phyloP scores from a whole-genome alignment of 1,140 invertebrate species.

The Sminthurinus signatus region DNA sequence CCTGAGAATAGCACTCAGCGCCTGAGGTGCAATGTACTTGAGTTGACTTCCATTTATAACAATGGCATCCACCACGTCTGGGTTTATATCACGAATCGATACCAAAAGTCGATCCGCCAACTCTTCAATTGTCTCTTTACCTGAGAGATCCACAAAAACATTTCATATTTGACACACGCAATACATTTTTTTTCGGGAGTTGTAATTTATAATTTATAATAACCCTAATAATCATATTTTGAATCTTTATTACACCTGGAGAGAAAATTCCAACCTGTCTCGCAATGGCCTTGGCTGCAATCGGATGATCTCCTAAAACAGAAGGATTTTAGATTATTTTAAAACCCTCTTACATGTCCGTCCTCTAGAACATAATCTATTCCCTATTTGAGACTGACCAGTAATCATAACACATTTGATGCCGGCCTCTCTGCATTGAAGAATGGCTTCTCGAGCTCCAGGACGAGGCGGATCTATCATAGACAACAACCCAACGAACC shows the following conservation, averaged over 20 bases:
- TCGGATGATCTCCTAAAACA: conserved; percentile 76
- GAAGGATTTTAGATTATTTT: conserved; percentile 47
- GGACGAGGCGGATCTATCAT: conserved; percentile 63
- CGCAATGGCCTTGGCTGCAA: conserved; percentile 99
- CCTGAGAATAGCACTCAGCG: conserved; percentile 46
- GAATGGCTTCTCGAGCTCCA: conserved; percentile 45
- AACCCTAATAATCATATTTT: neutral
- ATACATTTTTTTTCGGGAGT: neutral
- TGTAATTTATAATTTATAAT: neutral
- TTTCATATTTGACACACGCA: neutral
- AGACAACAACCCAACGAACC: conserved; percentile 59
- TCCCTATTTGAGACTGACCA: conserved; percentile 47
- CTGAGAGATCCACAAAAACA: conserved; percentile 15
- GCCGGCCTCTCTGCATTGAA: conserved; percentile 43
- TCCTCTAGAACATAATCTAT: conserved; percentile 46
- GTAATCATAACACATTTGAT: conserved; percentile 46
- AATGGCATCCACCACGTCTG: conserved; percentile 45
- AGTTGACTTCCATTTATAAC: conserved; percentile 48
- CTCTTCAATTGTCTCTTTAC: conserved; percentile 51
- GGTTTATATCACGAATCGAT: conserved; percentile 45
- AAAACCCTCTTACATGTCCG: conserved; percentile 42
- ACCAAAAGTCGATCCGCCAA: conserved; percentile 47
- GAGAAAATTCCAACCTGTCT: conserved; percentile 98
- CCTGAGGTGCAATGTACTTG: conserved; percentile 44
- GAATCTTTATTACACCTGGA: conserved; percentile 53